A percentile compares a stretch with the other conserved stretches of the same genome.
phyloP scores from a whole-genome alignment of 2,888 invertebrate genomes.

The Chaetoderma sp. region DNA sequence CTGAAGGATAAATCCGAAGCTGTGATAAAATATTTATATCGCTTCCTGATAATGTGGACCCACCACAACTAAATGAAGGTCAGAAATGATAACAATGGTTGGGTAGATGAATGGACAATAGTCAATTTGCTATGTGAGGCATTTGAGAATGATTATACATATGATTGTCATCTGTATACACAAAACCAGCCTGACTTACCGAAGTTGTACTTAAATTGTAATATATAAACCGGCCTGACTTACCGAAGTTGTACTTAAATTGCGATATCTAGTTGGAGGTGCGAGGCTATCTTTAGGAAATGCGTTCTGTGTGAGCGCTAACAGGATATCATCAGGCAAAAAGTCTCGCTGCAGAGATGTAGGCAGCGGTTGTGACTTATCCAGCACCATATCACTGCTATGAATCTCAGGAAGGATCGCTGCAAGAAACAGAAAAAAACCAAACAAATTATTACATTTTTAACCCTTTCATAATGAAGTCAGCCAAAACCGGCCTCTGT shows the following conservation, averaged over 20 bases:
- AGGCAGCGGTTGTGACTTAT: conserved; percentile 54
- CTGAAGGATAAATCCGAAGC: too few species aligned
- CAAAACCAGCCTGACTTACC: too few species aligned
- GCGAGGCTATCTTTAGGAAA: conserved; percentile 56
- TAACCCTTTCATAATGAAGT: too few species aligned
- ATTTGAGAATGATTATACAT: too few species aligned
- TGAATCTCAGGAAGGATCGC: conserved; percentile 49
- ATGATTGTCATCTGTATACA: too few species aligned
- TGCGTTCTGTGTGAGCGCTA: conserved; percentile 64
- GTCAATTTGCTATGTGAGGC: too few species aligned
- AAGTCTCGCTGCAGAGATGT: conserved; percentile 65
- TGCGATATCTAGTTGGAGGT: conserved; percentile 52
- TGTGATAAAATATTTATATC: too few species aligned
- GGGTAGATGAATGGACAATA: too few species aligned
- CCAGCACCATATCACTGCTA: conserved; percentile 42
- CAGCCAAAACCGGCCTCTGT: too few species aligned
- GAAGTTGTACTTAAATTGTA: conserved; percentile 51
- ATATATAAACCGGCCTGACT: conserved; percentile 41
- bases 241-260: conserved; percentile 53
- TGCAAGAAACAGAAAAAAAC: conserved; percentile 22
- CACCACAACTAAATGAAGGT: too few species aligned
- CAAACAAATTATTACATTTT: not conserved
- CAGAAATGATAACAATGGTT: too few species aligned
- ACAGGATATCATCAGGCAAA: conserved; percentile 65
- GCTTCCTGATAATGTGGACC: too few species aligned